Evolutionary conservation across 2,888 invertebrate genomes (phyloP), one percentile per base, ranked within the genome.

Genomic region (Kuschelorhynchus macadamiae): DNA sequence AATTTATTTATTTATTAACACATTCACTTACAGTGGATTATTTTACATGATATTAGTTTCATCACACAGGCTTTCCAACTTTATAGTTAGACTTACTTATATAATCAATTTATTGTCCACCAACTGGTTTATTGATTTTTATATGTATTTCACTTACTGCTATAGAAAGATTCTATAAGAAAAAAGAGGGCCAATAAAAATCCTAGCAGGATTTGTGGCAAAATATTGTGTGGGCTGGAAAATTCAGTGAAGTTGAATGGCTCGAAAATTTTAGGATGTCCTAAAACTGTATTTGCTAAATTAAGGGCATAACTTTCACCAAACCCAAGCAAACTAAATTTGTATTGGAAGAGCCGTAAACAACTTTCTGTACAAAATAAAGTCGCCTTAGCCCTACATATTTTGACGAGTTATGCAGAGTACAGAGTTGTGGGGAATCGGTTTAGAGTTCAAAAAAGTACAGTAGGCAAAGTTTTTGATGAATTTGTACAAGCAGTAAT

Each of bases 401-500:
- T 32, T 12, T 17, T 59, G 18, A 47, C 47, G 5, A 47, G 47
- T 17, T 53, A 52, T 42, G 9, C 17, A 14, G 52, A 61, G 25
- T 61, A 61, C 17, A 5, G 61, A 25, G 17, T 61, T 9, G 52
- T 33, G 1, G 50, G 11, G n/a, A 61, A 61, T 39, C 36, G 16
- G 14, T 61, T 61, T 50, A 39, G 61, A 4, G 32, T 47, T 1
- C 49, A 61, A 20, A 61, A 61, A 61, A 7, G 32, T 17, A 50
- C 46, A n/a, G 61, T 61, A 2, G 1, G 21, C 20, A 39, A 61
- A 39, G 18, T 41, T 16, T n/a, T 61, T 1, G 33, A 61, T 39
- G 39, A 44, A 7, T 49, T 61, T 52, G 11, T 30, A 1, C 8
- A 32, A 11, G 50, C 46, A 8, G 36, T 61, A n/a, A 21, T 5